phyloP scores from a whole-genome alignment of 2,888 invertebrate genomes.

The Hybos culiciformis region DNA sequence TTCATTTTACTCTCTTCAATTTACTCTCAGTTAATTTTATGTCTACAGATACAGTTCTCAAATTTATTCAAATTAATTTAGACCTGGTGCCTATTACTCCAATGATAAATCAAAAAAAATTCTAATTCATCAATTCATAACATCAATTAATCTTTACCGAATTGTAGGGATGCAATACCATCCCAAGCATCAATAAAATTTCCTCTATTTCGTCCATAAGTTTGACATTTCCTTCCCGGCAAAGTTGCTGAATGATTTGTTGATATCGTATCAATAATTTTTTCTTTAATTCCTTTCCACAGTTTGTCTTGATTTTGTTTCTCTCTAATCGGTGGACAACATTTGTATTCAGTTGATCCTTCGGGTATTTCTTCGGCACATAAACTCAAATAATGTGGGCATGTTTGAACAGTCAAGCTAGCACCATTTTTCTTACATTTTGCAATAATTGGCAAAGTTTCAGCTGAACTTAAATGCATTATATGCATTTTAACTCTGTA shows the following conservation, averaged over 20 bases:
- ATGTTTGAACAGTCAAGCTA: slow-evolving; percentile 55
- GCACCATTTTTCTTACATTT: slow-evolving; percentile 37
- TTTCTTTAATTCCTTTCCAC: slow-evolving; percentile 47
- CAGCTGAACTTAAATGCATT: slow-evolving; percentile 52
- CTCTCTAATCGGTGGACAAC: slow-evolving; percentile 55
- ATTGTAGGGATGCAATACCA: slow-evolving; percentile 58
- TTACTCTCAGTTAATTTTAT: not conserved
- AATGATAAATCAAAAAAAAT: too few relatives aligned
- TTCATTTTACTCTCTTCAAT: not conserved
- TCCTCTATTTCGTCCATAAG: slow-evolving; percentile 35
- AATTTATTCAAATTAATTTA: too few relatives aligned
- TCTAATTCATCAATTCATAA: not conserved
- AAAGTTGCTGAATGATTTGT: slow-evolving; percentile 59
- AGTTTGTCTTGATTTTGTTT: slow-evolving; percentile 46
- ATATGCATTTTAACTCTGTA: slow-evolving; percentile 50
- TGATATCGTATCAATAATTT: slow-evolving; percentile 47
- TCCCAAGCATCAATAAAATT: slow-evolving; percentile 59
- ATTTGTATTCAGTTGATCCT: slow-evolving; percentile 53
- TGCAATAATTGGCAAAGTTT: slow-evolving; percentile 43
- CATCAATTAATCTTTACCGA: slow-evolving; percentile 39
- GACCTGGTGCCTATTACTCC: too few relatives aligned
- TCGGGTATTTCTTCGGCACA: slow-evolving; percentile 48
- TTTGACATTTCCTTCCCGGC: slow-evolving; percentile 43
- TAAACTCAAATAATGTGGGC: slow-evolving; percentile 56
- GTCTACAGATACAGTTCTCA: not conserved